A percentile compares a stretch with the other conserved stretches of the same genome.
Conservation (phyloP, 2,797 vertebrate species). For the Enteromius viviparus region DNA sequence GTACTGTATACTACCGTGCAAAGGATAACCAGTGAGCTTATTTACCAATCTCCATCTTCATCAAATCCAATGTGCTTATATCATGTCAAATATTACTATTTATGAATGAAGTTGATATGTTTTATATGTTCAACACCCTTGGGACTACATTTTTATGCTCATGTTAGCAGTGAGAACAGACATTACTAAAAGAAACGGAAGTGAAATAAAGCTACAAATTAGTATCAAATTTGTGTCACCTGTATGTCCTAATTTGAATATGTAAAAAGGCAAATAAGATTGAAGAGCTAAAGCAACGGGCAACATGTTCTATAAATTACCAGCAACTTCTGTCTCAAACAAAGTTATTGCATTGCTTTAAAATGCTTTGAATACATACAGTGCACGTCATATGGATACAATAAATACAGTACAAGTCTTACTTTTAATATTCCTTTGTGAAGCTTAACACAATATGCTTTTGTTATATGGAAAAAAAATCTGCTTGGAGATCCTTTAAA, state of each 20-base stretch:
- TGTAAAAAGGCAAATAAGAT: neutral
- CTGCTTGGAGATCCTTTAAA: neutral
- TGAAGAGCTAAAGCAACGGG: neutral
- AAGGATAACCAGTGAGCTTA: neutral
- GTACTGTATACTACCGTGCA: neutral
- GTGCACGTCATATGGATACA: too few relatives aligned
- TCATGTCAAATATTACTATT: neutral
- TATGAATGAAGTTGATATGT: neutral
- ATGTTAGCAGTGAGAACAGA: neutral
- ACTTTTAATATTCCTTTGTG: neutral
- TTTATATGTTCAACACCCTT: neutral
- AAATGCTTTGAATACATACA: neutral
- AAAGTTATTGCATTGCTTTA: neutral
- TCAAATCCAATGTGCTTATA: neutral
- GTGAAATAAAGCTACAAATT: neutral
- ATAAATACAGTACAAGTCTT: neutral
- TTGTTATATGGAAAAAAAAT: neutral
- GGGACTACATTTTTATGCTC: neutral
- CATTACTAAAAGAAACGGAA: neutral
- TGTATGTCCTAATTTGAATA: neutral
- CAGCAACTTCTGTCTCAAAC: neutral
- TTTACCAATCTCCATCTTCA: neutral
- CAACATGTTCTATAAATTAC: neutral
- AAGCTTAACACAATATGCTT: neutral
- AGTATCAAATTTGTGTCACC: neutral